Base-by-base conservation (phyloP, 2,888 invertebrate species). In the Heliconius cydno region DNA sequence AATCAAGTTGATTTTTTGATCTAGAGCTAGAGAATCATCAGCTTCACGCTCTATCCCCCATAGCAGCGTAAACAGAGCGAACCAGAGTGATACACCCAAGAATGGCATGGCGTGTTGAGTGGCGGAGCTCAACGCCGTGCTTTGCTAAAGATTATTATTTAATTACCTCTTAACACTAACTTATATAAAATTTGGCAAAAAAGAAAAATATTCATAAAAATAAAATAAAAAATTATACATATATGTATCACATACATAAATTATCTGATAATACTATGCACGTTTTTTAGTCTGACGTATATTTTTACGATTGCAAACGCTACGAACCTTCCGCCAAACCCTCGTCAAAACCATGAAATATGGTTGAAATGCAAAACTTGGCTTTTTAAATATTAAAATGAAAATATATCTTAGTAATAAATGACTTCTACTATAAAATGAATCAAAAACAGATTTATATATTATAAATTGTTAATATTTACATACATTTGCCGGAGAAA, bases 291-390 rank as follows among this genome's bases (percentile, higher is more conserved):
- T 30, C 30, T 13, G 30, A 30, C 22, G 13, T 34, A 73, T 73
- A 73, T 73, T 60, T 60, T 60, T 34, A 57, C 73, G 57, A n/a
- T 73, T 34, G 34, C 22, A 7, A 52, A 22, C 19, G 52, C 3
- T 52, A 2, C 52, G n/a, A 34, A 34, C 34, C 73, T 34, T 34
- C 73, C 57, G 73, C 34, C 34, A 34, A n/a, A 73, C 73, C 73
- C 57, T 60, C 60, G 52, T 73, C 73, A 73, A 25, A 41, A 25
- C 52, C 57, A 52, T 28, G 46, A 22, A 57, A 57, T 57, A 72
- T 6, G 34, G 34, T n/a, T n/a, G 57, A 57, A 46, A 34, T 46
- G 13, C 41, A 46, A 70, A 25, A 41, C 25, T 30, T 30, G 52
- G 22, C 52, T 72, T 13, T 72, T n/a, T 15, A 41, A 70, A 70